phyloP scores from a whole-genome alignment of 2,888 invertebrate species.

The Vanessa cardui region DNA sequence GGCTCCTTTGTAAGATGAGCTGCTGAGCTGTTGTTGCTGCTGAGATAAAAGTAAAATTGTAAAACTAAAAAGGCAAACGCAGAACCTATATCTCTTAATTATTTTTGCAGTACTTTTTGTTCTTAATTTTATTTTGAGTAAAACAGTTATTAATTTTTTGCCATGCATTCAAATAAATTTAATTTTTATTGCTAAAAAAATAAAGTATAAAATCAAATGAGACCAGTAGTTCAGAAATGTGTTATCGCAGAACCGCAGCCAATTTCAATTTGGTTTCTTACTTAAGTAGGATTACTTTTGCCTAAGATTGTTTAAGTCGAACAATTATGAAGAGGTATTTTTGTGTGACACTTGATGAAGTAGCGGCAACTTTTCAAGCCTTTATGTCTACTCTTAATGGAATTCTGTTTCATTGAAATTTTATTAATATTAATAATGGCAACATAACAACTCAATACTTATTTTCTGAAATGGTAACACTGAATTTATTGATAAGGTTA shows the following conservation, averaged over 20 bases:
- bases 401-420: slow-evolving; percentile 17
- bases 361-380: slow-evolving; percentile 10
- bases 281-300: slow-evolving; percentile 15
- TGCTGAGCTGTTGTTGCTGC: no score
- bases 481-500: no score
- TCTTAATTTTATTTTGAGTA: not conserved
- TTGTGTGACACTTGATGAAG: slow-evolving; percentile 12
- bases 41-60: no score
- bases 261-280: slow-evolving; percentile 28
- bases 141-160: not conserved
- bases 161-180: not conserved
- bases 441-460: not conserved
- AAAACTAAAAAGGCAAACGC: no score
- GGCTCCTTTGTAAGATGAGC: no score
- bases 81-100: no score
- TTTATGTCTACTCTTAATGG: slow-evolving; percentile 10
- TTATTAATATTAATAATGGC: not conserved
- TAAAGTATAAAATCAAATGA: not conserved
- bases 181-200: not conserved
- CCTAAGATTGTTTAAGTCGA: slow-evolving; percentile 22
- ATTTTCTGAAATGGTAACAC: not conserved
- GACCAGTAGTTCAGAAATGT: slow-evolving; percentile 18
- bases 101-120: no score
- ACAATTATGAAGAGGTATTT: slow-evolving; percentile 26
- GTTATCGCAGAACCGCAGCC: slow-evolving; percentile 30